phyloP scores from a whole-genome alignment of 64 coral and sea anemone species.

The Catalaphyllia jardinei region DNA sequence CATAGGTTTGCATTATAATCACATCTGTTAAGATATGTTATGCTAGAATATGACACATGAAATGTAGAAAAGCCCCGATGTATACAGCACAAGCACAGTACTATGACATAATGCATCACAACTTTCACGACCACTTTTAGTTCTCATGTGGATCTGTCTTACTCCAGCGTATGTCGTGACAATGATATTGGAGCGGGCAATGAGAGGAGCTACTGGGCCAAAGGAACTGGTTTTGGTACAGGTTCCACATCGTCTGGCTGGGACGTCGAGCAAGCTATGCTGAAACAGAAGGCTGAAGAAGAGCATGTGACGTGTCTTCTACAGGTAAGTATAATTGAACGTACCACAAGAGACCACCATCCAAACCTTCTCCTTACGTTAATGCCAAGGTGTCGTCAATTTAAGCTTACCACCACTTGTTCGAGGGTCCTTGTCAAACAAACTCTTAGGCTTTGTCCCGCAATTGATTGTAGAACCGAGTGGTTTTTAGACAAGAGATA shows the following conservation, averaged over 20 bases:
- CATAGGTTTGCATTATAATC: no score
- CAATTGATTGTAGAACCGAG: no score
- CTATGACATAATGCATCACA: background rate
- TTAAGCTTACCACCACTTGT: no score
- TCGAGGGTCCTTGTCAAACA: no score
- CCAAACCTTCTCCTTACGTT: background rate
- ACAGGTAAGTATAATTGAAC: conserved; percentile 56
- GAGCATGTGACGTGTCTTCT: conserved; percentile 94
- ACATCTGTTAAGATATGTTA: no score
- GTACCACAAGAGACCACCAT: background rate
- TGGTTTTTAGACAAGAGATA: no score
- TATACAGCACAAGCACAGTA: no score
- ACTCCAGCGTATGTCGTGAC: conserved; percentile 64
- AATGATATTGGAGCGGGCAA: conserved; percentile 45
- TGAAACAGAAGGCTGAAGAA: conserved; percentile 95
- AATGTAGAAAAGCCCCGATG: no score
- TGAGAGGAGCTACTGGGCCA: conserved; percentile 99
- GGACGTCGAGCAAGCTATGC: conserved; percentile 96
- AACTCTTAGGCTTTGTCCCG: no score
- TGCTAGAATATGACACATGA: no score
- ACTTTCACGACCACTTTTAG: background rate
- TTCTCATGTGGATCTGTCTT: background rate
- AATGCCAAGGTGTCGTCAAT: background rate
- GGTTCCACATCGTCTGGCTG: conserved; percentile 95
- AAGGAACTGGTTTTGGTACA: conserved; percentile 97